Conservation (phyloP, 2,888 invertebrate genomes). For the Cataglyphis rosenhaueri region DNA sequence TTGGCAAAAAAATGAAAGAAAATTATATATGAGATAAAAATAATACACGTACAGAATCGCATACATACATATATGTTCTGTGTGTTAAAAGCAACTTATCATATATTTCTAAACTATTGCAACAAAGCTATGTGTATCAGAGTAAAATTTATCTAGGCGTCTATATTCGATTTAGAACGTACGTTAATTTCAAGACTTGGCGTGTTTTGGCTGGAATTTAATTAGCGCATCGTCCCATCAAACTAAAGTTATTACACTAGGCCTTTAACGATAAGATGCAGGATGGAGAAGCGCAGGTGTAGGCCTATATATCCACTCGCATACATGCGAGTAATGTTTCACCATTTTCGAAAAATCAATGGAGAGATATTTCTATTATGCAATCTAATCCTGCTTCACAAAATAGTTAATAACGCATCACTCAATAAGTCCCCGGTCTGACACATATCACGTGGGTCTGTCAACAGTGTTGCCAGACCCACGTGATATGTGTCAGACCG, state of each 20-base stretch:
- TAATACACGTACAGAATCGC: background rate
- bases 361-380: background rate
- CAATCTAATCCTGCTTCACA: background rate
- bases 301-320: background rate
- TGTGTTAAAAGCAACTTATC: background rate
- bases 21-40: background rate
- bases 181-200: slow-evolving; percentile 37
- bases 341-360: background rate
- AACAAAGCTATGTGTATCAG: background rate
- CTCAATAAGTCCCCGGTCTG: too few species aligned
- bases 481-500: too few species aligned
- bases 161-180: slow-evolving; percentile 9
- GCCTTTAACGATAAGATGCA: slow-evolving; percentile 6
- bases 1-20: background rate
- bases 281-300: background rate
- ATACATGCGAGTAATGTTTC: too few species aligned
- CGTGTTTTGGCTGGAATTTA: slow-evolving; percentile 69
- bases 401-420: background rate
- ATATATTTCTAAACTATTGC: background rate
- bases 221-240: slow-evolving; percentile 71
- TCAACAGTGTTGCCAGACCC: too few species aligned
- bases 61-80: background rate
- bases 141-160: background rate
- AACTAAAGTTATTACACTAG: slow-evolving; percentile 68
- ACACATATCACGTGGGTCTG: too few species aligned